Evolutionary conservation across 1,140 invertebrate species (phyloP), one percentile per base, ranked within the genome.

Genomic region (Nasonia longicornis): DNA sequence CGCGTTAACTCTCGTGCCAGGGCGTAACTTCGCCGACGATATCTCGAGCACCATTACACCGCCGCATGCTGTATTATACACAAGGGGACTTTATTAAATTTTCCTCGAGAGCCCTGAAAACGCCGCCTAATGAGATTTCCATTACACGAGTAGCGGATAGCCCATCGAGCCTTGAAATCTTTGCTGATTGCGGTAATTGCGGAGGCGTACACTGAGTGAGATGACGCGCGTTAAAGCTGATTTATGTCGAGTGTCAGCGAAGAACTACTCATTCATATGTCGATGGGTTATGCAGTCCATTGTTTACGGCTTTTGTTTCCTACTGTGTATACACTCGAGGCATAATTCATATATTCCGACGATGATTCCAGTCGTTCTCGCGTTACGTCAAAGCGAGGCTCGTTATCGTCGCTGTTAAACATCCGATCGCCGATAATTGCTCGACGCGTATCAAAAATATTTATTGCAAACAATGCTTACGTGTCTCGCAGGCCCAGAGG

Each of bases 1-100:
- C 26, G 66, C 29, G 26, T 67, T 67, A 67, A 67, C 8, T 29
- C 64, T 10, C n/a, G 10, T 31, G 64, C 64, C 29, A 67, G 29
- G 1, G 64, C 64, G 11, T 31, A 67, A 67, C 64, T 67, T 31
- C 29, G 26, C 69, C 31, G 35, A 42, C 35, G 69, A 42, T 42
- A 71, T 42, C 26, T 42, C 20, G 35, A 71, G 69, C 16, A 16
- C 31, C 29, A 71, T 71, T 42, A 42, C 69, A 71, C 1, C 42
- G 42, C 35, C 35, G 22, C 14, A 4, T 42, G 35, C 16, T 20
- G 20, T 71, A 71, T 71, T 31, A 35, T n/a, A 71, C 35, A 71
- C 69, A 71, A 71, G 69, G 31, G 35, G 69, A 20, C 35, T 71
- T 42, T 35, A 38, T 71, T 29, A 35, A 71, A 71, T 35, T 38